Conservation (phyloP, 2,113 vertebrate species). For the Carollia perspicillata region DNA sequence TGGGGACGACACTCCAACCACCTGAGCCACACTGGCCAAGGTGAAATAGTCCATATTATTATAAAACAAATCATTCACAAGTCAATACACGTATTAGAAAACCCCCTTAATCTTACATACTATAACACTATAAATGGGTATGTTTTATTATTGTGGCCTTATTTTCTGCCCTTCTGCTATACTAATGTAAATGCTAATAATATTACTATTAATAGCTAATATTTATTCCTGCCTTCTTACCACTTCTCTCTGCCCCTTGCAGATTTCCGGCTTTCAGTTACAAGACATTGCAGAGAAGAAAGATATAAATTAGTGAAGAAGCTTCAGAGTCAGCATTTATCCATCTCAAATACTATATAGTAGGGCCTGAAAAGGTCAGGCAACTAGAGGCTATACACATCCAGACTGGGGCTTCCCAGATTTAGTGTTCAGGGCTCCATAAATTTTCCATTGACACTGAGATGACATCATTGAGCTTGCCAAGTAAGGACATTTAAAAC, state of each 20-base stretch:
- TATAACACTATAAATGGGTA: not conserved
- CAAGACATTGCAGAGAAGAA: not conserved
- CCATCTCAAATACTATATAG: not conserved
- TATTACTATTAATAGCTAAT: not conserved
- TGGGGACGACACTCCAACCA: too few relatives aligned
- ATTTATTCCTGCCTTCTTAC: not conserved
- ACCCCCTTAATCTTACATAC: not conserved
- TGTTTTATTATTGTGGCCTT: not conserved
- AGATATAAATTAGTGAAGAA: not conserved
- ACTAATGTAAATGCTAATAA: not conserved
- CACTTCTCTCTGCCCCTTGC: not conserved
- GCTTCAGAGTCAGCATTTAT: not conserved
- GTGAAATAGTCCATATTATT: not conserved
- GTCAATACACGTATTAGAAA: not conserved
- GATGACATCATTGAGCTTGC: not conserved
- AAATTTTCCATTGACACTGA: not conserved
- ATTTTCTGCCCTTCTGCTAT: not conserved
- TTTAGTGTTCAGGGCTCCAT: not conserved
- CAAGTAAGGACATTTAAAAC: not conserved
- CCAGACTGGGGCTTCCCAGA: not conserved
- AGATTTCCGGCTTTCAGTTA: not conserved
- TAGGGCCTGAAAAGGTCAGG: not conserved
- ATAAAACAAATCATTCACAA: slow-evolving; percentile 11
- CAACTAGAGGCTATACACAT: not conserved
- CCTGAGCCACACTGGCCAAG: too few relatives aligned